Conservation (phyloP, 2,888 invertebrate genomes). For the Spodoptera picta region DNA sequence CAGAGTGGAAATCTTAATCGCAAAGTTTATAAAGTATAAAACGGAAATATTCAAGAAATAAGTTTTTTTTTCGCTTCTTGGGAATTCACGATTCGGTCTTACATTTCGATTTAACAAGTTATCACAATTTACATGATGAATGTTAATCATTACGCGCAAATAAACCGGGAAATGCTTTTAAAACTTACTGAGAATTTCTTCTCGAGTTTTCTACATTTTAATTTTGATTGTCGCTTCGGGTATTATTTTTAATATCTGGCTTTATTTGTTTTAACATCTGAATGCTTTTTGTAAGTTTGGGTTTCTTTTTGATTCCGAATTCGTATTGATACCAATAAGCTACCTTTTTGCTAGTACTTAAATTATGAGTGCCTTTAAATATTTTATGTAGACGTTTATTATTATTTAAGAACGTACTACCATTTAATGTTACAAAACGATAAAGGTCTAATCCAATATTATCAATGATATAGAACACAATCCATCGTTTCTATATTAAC, state of each 20-base stretch:
- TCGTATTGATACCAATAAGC: not conserved
- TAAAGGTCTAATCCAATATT: not conserved
- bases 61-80: constrained; percentile 53
- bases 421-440: too few species aligned
- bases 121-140: constrained; percentile 85
- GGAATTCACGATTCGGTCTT: constrained; percentile 59
- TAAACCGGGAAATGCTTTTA: constrained; percentile 75
- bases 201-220: constrained; percentile 57
- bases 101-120: constrained; percentile 79
- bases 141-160: constrained; percentile 76
- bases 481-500: too few species aligned
- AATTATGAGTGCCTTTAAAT: not conserved
- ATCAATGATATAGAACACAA: too few species aligned
- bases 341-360: too few species aligned
- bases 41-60: constrained; percentile 61
- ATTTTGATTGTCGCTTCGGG: constrained; percentile 61
- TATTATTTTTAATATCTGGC: constrained; percentile 42
- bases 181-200: constrained; percentile 62
- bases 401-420: too few species aligned
- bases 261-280: constrained; percentile 50
- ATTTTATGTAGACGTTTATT: not conserved
- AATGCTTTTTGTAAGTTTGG: constrained; percentile 38
- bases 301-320: constrained; percentile 4
- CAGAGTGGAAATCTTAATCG: constrained; percentile 68
- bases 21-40: constrained; percentile 67